Conservation (phyloP, 2,797 vertebrate genomes). For the Rachycentron canadum region DNA sequence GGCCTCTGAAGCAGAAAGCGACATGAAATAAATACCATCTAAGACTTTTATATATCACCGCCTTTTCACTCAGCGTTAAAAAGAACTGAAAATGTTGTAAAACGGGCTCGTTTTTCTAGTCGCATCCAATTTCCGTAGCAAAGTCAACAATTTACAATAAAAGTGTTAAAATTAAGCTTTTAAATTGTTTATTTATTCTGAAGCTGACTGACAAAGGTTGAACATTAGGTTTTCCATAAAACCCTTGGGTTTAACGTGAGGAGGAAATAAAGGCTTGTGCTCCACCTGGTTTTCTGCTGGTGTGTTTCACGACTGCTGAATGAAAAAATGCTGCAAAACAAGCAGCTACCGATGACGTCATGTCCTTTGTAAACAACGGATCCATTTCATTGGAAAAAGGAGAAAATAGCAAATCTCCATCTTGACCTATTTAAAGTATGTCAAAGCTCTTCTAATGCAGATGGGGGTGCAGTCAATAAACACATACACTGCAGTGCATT, state of each 20-base stretch:
- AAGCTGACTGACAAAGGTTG: too few species aligned
- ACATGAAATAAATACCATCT: too few species aligned
- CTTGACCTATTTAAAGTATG: constrained; percentile 15
- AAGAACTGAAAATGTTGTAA: too few species aligned
- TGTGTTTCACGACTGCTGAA: not conserved
- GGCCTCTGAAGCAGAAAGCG: too few species aligned
- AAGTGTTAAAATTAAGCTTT: too few species aligned
- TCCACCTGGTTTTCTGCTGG: not conserved
- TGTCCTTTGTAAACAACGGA: not conserved
- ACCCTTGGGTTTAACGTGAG: not conserved
- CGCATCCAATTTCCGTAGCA: too few species aligned
- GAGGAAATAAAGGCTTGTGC: not conserved
- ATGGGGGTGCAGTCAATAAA: not conserved
- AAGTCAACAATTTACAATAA: too few species aligned
- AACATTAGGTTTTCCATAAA: too few species aligned
- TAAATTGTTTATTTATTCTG: not conserved
- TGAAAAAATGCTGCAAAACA: constrained; percentile 10
- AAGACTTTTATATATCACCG: too few species aligned
- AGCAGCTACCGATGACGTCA: not conserved
- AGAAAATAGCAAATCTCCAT: constrained; percentile 9
- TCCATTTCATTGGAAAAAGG: not conserved
- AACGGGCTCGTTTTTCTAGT: too few species aligned
- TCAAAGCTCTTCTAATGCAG: not conserved
- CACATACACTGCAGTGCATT: not conserved
- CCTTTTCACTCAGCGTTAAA: too few species aligned